These are phyloP conservation scores for Solenopsis invicta DNA, from an alignment of 1,140 invertebrate genomes.

Conservation along the genomic window DNA sequence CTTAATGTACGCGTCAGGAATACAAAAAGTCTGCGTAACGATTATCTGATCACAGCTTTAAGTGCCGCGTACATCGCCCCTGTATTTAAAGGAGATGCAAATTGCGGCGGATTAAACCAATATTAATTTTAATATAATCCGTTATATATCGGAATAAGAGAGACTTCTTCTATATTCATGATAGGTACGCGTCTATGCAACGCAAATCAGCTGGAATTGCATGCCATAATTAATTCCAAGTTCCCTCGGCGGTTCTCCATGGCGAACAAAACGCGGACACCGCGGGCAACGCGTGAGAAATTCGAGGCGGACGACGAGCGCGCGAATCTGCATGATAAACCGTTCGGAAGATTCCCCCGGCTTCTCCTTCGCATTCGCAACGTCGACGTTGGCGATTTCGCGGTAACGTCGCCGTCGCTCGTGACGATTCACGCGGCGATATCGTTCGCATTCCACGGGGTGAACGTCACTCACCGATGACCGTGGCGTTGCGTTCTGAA, in stretches of 20 bases:
- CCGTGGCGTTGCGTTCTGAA: conserved; percentile 12
- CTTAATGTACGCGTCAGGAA: background rate
- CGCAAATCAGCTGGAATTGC: conserved; percentile 16
- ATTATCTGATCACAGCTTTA: conserved; percentile 7
- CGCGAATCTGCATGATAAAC: conserved; percentile 61
- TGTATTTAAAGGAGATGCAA: conserved; percentile 11
- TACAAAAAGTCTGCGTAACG: background rate
- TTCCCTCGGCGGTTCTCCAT: background rate
- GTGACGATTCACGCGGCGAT: conserved; percentile 79
- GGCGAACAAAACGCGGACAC: background rate
- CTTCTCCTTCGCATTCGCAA: conserved; percentile 50
- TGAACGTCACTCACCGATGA: conserved; percentile 78
- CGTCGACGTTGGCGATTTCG: conserved; percentile 57
- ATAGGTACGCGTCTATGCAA: background rate
- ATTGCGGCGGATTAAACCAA: conserved; percentile 2
- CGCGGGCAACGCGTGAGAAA: conserved; percentile 20
- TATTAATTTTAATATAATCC: background rate
- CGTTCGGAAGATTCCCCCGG: conserved; percentile 44
- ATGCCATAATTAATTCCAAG: background rate
- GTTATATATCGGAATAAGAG: background rate
- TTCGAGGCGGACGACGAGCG: conserved; percentile 29
- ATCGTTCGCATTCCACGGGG: conserved; percentile 83
- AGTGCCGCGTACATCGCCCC: background rate
- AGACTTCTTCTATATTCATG: background rate
- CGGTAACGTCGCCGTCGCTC: conserved; percentile 51